Evolutionary conservation across 2,113 vertebrate genomes (phyloP).

Genomic region (Brachyistius frenatus): DNA sequence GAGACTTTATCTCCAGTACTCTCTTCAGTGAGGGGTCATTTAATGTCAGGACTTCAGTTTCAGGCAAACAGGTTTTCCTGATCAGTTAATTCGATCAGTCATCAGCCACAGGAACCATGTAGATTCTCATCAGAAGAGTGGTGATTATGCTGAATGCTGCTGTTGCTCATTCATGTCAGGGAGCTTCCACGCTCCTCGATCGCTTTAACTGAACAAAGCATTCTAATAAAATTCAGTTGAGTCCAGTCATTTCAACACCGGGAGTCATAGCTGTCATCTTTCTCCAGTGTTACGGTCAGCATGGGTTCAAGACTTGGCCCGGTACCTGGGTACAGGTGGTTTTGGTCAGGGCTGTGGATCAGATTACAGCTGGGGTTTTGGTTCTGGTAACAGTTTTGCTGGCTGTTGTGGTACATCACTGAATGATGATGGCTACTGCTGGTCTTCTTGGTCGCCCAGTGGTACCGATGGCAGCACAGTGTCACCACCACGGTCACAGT

Average conservation of each 20-base stretch:
- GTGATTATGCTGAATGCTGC: constrained; percentile 9
- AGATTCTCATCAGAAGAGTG: constrained; percentile 20
- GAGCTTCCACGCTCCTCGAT: constrained; percentile 8
- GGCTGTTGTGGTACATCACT: constrained; percentile 76
- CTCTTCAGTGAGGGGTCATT: constrained; percentile 1
- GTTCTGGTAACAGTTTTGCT: constrained; percentile 65
- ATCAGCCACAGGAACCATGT: constrained; percentile 21
- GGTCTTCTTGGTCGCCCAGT: constrained; percentile 97
- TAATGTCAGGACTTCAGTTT: constrained; percentile 79
- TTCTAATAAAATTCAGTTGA: constrained; percentile 31
- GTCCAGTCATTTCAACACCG: constrained; percentile 86
- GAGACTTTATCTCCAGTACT: constrained; percentile 17
- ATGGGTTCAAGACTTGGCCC: constrained; percentile 90
- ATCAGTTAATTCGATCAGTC: constrained; percentile 41
- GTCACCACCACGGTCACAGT: constrained; percentile 91
- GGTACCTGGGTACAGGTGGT: constrained; percentile 88
- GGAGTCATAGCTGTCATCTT: constrained; percentile 86
- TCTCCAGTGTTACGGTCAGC: constrained; percentile 96
- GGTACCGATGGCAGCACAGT: constrained; percentile 97
- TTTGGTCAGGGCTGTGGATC: constrained; percentile 77
- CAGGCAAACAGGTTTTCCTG: constrained; percentile 37
- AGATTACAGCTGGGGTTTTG: constrained; percentile 71
- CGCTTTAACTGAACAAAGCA: constrained; percentile 12
- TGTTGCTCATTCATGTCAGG: constrained; percentile 1
- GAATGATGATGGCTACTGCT: constrained; percentile 73